Base-by-base conservation (phyloP, 2,888 invertebrate genomes). In the Papilio gigon region DNA sequence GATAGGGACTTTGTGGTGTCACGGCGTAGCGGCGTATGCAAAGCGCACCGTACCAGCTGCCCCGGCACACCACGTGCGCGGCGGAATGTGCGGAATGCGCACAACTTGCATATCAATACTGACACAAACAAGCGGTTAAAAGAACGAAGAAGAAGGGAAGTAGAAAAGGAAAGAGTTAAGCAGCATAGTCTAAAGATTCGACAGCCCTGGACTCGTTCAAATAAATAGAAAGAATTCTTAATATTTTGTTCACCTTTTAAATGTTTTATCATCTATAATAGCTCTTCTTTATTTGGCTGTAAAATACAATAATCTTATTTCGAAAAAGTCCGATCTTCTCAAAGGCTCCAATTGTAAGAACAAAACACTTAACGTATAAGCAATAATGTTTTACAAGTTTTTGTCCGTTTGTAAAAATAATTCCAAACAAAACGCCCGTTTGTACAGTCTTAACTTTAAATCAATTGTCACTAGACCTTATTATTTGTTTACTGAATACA, bases 61-160 rank as follows among this genome's bases (percentile, higher is more conserved):
- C 53, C 64, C 59, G 37, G 42, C 68, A 47, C 59, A 73, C 70
- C 73, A 74, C 73, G 74, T 73, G 73, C 70, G 37, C 60, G 4
- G 50, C n/a, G 74, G 74, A 74, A 75, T 74, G 75, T 61, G 44
- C 35, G 70, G 76, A 73, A 76, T 68, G 62, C 63, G 44, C 22
- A 35, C 67, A 50, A 58, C 53, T 40, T 33, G 47, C 40, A 33
- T 30, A 63, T 58, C 40, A 30, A 42, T 20, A 50, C 27, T 11
- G 0, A 47, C 5, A 62, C 67, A 56, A 62, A 67, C 67, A 61
- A 40, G 61, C 67, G 61, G 61, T 1, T 17, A 17, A 44, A 44
- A 14, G 11, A 20, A 9, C 20, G 20, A 47, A n/a, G 22, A 17
- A 22, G 11, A 47, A 22, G 5, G 0, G 11, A 22, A 4, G 12